Conservation (phyloP, 2,113 vertebrate species). For the Xiphorhynchus elegans region DNA sequence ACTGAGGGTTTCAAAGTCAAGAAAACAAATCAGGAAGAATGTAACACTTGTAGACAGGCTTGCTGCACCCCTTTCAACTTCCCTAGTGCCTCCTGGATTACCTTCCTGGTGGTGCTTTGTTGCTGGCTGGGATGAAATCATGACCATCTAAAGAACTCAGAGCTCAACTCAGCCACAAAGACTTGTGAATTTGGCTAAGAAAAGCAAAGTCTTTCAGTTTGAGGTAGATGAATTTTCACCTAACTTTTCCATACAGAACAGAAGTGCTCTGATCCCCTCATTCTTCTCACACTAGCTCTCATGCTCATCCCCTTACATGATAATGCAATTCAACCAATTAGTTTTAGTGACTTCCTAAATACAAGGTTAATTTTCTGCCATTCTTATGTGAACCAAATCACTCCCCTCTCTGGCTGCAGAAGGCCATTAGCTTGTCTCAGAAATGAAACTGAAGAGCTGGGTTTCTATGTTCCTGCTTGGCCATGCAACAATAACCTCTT, state of each 20-base stretch:
- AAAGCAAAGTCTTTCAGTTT: not conserved
- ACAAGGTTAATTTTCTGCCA: not conserved
- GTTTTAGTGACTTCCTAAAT: not conserved
- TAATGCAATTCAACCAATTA: not conserved
- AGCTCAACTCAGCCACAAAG: not conserved
- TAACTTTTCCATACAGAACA: not conserved
- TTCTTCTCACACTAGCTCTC: not conserved
- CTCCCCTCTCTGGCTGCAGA: not conserved
- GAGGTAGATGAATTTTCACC: not conserved
- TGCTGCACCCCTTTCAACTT: not conserved
- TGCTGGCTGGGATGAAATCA: not conserved
- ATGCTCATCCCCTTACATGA: rapidly evolving
- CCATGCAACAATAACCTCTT: not conserved
- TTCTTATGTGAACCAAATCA: not conserved
- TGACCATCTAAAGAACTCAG: not conserved
- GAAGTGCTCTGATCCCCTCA: not conserved
- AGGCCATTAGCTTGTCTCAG: not conserved
- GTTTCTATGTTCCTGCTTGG: not conserved
- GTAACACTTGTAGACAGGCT: not conserved
- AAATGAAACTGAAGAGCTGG: not conserved
- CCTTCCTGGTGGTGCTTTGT: not conserved
- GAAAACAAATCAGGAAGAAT: rapidly evolving
- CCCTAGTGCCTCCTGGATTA: not conserved
- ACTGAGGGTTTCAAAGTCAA: not conserved
- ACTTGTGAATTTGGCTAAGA: not conserved